phyloP scores from a whole-genome alignment of 2,797 vertebrate species.

The Moxostoma hubbsi region DNA sequence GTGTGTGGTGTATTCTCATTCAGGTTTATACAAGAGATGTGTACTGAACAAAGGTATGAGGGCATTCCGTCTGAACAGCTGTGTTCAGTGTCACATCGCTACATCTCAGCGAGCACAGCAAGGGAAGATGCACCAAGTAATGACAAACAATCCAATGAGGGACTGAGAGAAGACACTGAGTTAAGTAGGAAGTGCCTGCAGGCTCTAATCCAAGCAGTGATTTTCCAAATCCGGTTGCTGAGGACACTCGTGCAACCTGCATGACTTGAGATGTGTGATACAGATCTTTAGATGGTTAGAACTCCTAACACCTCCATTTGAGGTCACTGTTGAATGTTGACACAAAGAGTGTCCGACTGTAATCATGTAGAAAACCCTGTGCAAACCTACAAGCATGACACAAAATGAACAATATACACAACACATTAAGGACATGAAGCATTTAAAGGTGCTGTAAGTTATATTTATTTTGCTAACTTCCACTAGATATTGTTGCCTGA shows the following conservation, averaged over 20 bases:
- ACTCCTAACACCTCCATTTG: neutral
- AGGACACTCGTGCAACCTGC: constrained; percentile 1
- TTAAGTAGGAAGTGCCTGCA: neutral
- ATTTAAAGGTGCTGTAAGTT: neutral
- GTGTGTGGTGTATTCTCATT: neutral
- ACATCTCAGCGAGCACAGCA: constrained; percentile 4
- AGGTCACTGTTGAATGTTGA: constrained; percentile 8
- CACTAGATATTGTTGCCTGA: neutral
- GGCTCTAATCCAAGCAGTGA: neutral
- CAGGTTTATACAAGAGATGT: constrained; percentile 14
- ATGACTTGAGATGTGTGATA: neutral
- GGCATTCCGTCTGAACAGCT: constrained; percentile 10
- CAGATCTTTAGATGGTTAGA: neutral
- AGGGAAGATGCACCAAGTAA: constrained; percentile 2
- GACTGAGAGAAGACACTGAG: neutral
- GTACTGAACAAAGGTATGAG: constrained; percentile 36
- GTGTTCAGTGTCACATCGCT: constrained; percentile 13
- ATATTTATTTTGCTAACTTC: neutral
- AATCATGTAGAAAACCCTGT: constrained; percentile 23
- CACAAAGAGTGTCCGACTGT: constrained; percentile 1
- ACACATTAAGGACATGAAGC: neutral
- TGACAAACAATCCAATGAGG: constrained; percentile 14
- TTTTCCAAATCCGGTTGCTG: constrained; percentile 20
- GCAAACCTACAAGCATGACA: constrained; percentile 20
- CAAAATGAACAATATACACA: neutral